Evolutionary conservation across 1,140 invertebrate genomes (phyloP), one percentile per base, ranked within the genome.

Genomic region (Phocides pigmalion): DNA sequence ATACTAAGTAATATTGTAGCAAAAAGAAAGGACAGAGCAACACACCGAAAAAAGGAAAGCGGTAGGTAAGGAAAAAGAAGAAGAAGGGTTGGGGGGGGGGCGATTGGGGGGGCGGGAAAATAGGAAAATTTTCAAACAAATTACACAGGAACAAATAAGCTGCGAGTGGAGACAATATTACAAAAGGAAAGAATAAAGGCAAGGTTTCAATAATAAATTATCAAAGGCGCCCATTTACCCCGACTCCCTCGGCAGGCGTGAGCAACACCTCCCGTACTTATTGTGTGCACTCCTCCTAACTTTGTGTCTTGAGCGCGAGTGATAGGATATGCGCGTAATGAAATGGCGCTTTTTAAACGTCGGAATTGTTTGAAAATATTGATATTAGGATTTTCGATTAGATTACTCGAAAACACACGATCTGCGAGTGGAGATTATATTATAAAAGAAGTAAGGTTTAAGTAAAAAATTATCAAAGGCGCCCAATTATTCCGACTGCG

Each of bases 161-260:
- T 67, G 50, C 65, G 66, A 77, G 74, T 64, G 74, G 80, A 79
- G 84, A 85, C 85, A 85, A 84, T 84, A 88, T 88, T 81, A 85
- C 74, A 84, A 85, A 81, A 81, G 81, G 73, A 83, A 79, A 78
- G 81, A 81, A 85, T 81, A 74, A 81, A 84, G 74, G 76, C 75
- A 71, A 78, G 72, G 79, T 84, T 86, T 86, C 85, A 87, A 89
- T 88, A 87, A 87, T 88, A 88, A 87, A 88, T 87, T 87, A 88
- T 87, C 79, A 85, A 82, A 85, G 84, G 74, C 67, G 67, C 64
- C 65, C 69, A 68, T 72, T 68, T 62, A 58, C 66, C 73, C 39
- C 71, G 53, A 42, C 71, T 58, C 66, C 56, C 63, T 53, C 65
- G 66, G 67, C 56, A 65, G 71, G 76, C 72, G 76, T 77, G 77